phyloP scores from a whole-genome alignment of 2,797 vertebrate genomes.

The Crocodylus rhombifer region DNA sequence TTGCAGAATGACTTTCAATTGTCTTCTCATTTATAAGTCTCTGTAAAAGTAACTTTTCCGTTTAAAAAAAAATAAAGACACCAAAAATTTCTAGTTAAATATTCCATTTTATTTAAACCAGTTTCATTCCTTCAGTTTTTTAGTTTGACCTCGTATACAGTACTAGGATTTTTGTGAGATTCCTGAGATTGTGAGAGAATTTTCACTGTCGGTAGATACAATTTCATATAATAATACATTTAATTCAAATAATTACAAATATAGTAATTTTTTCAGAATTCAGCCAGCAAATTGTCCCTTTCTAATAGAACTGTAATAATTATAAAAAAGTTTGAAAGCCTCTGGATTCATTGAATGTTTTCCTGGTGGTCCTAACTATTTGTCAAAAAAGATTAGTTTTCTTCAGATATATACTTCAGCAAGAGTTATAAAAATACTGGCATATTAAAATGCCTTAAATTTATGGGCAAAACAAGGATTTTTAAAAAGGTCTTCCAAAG shows the following conservation, averaged over 20 bases:
- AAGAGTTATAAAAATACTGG: neutral
- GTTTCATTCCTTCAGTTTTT: constrained; percentile 49
- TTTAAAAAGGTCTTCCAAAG: neutral
- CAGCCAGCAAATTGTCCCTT: neutral
- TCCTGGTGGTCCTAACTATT: neutral
- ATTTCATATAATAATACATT: constrained; percentile 28
- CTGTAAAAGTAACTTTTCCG: neutral
- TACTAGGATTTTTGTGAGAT: constrained; percentile 62
- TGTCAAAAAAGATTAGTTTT: neutral
- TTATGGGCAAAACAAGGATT: neutral
- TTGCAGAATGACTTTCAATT: neutral
- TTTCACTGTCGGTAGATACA: constrained; percentile 41
- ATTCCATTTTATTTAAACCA: constrained; percentile 36
- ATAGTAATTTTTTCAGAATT: constrained; percentile 43
- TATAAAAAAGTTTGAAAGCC: constrained; percentile 16
- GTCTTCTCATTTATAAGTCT: neutral
- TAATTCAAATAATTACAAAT: neutral
- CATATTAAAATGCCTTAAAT: constrained; percentile 1
- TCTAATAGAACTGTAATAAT: constrained; percentile 8
- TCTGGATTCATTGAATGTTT: neutral
- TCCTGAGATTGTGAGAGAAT: constrained; percentile 59
- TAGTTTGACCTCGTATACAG: constrained; percentile 62
- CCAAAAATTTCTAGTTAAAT: constrained; percentile 14
- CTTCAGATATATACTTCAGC: neutral
- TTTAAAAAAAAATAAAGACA: constrained; percentile 44